A percentile compares a stretch with the other conserved stretches of the same genome.
Evolutionary conservation across 1,140 invertebrate species (phyloP).

Genomic region (Pachypsylla venusta): DNA sequence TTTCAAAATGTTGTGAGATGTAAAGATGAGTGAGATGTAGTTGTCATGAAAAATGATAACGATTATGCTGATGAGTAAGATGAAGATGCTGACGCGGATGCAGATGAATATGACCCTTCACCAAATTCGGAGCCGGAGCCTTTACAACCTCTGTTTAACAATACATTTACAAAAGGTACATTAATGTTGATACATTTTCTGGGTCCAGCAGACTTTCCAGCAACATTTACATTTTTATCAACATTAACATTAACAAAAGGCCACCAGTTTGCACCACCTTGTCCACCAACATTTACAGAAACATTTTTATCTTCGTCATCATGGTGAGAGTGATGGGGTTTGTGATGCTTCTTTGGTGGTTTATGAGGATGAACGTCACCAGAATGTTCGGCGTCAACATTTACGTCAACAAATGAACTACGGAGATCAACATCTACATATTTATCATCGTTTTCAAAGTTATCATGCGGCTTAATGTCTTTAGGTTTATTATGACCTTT

Average conservation of each 20-base stretch:
- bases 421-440: background rate
- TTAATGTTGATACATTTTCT: background rate
- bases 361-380: conserved; percentile 1
- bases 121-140: too few species aligned
- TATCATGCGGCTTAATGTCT: too few species aligned
- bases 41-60: too few species aligned
- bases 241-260: background rate
- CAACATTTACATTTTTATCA: background rate
- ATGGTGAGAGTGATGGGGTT: background rate
- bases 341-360: background rate
- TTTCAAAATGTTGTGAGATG: too few species aligned
- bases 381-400: too few species aligned
- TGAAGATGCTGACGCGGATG: too few species aligned
- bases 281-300: background rate
- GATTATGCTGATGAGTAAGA: too few species aligned
- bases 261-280: background rate
- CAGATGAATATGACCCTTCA: too few species aligned
- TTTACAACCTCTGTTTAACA: background rate
- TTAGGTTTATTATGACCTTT: background rate
- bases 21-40: too few species aligned
- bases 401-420: background rate
- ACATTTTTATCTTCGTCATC: conserved; percentile 4
- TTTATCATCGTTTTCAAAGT: background rate
- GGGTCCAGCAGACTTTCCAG: background rate
- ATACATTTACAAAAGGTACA: background rate